These are phyloP conservation scores for Pyrochroa serraticornis DNA, from an alignment of 2,888 invertebrate species.

Conservation along the genomic window DNA sequence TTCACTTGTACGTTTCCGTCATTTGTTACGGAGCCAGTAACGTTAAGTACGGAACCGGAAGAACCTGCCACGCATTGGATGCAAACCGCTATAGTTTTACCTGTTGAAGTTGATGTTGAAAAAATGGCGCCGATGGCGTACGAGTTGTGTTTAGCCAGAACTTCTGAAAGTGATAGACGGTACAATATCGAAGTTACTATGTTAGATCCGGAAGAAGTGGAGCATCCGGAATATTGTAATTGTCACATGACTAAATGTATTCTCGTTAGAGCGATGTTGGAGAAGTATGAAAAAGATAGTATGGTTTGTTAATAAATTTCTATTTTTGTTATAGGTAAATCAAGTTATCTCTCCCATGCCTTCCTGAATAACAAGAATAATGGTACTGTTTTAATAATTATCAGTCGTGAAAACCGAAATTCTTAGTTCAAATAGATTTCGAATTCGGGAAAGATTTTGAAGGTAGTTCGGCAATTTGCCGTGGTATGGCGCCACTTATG, in stretches of 20 bases:
- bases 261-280: conserved; percentile 68
- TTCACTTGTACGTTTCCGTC: conserved; percentile 77
- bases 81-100: conserved; percentile 77
- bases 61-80: conserved; percentile 73
- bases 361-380: conserved; percentile 6
- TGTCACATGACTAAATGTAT: conserved; percentile 83
- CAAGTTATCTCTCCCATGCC: neutral
- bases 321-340: neutral
- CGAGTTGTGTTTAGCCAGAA: conserved; percentile 66
- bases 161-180: conserved; percentile 60
- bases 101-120: conserved; percentile 65
- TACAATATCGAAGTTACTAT: conserved; percentile 75
- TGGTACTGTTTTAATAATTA: neutral
- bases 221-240: conserved; percentile 79
- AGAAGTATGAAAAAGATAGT: conserved; percentile 57
- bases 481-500: too few relatives aligned
- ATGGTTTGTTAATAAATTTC: conserved; percentile 19
- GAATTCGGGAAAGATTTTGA: neutral
- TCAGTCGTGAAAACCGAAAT: too few relatives aligned
- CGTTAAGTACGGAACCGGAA: conserved; percentile 65
- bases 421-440: neutral
- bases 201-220: conserved; percentile 69
- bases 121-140: conserved; percentile 72
- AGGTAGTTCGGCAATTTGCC: too few relatives aligned
- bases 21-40: conserved; percentile 51